phyloP scores from a whole-genome alignment of 1,140 invertebrate genomes.

The Lasaia peninsularis region DNA sequence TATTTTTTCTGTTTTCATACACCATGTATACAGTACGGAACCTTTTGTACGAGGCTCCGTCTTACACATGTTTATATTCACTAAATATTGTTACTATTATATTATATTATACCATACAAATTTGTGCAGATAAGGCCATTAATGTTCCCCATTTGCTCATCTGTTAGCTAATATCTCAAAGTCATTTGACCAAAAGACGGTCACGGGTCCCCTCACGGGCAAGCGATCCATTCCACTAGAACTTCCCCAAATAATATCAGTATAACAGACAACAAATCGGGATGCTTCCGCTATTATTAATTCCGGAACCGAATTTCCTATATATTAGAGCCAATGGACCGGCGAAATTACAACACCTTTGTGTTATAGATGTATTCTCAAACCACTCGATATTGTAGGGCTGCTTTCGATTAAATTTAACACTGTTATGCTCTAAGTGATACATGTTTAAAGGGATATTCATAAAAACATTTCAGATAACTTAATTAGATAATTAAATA shows the following conservation, averaged over 20 bases:
- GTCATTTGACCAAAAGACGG: conserved; percentile 20
- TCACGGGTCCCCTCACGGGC: conserved; percentile 15
- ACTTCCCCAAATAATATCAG: conserved; percentile 34
- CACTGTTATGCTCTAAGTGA: background rate
- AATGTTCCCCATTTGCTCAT: no score
- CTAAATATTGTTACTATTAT: no score
- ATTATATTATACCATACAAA: no score
- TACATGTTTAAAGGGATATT: no score
- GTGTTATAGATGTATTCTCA: conserved; percentile 33
- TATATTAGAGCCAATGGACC: conserved; percentile 47
- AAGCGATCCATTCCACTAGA: conserved; percentile 27
- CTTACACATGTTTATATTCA: background rate
- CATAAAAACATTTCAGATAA: no score
- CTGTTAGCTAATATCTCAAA: background rate
- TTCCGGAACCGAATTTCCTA: conserved; percentile 50
- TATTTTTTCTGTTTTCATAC: no score
- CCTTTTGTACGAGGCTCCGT: no score
- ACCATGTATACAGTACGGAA: no score
- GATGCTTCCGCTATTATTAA: conserved; percentile 62
- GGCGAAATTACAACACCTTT: conserved; percentile 60
- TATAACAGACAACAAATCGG: conserved; percentile 47
- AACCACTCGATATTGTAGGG: conserved; percentile 14
- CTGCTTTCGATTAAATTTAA: background rate
- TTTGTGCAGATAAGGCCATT: no score
- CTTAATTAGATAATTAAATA: no score